Evolutionary conservation across 2,113 vertebrate species (phyloP).

Genomic region (Pholis gunnellus): DNA sequence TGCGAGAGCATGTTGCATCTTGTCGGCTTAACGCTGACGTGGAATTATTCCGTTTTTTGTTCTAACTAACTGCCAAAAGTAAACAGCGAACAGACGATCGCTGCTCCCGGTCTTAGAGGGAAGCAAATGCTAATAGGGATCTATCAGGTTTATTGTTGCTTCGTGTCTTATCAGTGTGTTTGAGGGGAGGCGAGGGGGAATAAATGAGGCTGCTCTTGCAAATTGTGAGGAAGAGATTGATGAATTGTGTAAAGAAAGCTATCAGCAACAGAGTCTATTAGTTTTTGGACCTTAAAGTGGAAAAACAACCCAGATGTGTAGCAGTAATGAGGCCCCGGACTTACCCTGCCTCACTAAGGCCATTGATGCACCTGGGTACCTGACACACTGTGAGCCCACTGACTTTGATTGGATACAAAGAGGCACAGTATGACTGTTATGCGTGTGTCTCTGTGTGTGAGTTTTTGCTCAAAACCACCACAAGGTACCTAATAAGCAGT

Average conservation of each 20-base stretch:
- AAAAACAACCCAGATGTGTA: constrained; percentile 24
- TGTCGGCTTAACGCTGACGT: neutral
- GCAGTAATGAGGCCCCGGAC: constrained; percentile 37
- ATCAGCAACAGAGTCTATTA: neutral
- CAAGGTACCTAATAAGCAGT: neutral
- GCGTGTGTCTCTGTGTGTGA: rapidly evolving
- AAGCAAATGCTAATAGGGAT: constrained; percentile 22
- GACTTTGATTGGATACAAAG: neutral
- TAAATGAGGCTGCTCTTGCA: neutral
- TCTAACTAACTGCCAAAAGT: neutral
- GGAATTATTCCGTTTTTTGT: constrained; percentile 24
- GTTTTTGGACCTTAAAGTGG: neutral
- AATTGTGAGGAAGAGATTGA: constrained; percentile 27
- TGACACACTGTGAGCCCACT: neutral
- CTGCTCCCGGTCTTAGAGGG: neutral
- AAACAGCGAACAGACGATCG: constrained; percentile 6
- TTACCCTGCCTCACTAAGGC: neutral
- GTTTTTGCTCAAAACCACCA: neutral
- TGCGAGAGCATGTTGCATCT: constrained; percentile 9
- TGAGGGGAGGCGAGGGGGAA: neutral
- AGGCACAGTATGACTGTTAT: rapidly evolving
- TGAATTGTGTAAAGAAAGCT: neutral
- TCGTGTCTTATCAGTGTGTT: constrained; percentile 8
- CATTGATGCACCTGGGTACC: constrained; percentile 22
- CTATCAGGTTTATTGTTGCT: constrained; percentile 1